Evolutionary conservation across 2,113 vertebrate genomes (phyloP).

Genomic region (Meleagris gallopavo): DNA sequence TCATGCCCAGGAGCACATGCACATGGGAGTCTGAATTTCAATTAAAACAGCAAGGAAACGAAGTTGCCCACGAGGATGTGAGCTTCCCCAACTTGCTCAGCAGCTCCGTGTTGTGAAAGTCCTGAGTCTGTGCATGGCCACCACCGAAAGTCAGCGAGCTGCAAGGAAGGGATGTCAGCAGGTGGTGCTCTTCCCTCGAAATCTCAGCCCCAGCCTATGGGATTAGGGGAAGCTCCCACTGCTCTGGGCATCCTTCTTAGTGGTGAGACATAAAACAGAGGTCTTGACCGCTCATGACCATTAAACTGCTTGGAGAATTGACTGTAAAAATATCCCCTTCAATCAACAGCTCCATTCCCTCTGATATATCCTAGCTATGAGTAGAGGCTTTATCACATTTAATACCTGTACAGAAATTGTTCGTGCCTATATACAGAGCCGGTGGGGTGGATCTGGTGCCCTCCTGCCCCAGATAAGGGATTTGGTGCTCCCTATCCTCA

Average conservation of each 20-base stretch:
- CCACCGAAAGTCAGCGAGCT: fast-evolving
- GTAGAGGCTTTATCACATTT: not conserved
- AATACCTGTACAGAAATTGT: not conserved
- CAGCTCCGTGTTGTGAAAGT: not conserved
- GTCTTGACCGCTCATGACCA: not conserved
- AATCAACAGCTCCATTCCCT: not conserved
- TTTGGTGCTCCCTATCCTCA: not conserved
- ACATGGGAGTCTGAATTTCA: not conserved
- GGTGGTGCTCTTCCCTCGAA: conserved; percentile 37
- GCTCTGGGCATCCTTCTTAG: not conserved
- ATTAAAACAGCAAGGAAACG: fast-evolving
- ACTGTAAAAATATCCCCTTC: not conserved
- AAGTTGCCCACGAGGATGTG: not conserved
- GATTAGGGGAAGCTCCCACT: not conserved
- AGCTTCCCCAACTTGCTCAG: not conserved
- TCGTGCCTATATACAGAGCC: not conserved
- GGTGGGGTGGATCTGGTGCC: not conserved
- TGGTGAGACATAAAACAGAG: not conserved
- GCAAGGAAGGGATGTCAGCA: not conserved
- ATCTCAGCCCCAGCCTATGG: not conserved
- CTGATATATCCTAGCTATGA: fast-evolving
- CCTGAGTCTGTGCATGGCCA: not conserved
- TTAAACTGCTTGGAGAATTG: not conserved
- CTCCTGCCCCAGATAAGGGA: not conserved
- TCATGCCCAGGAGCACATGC: fast-evolving